phyloP scores from a whole-genome alignment of 2,113 vertebrate species.

The Psilopsiagon aurifrons region DNA sequence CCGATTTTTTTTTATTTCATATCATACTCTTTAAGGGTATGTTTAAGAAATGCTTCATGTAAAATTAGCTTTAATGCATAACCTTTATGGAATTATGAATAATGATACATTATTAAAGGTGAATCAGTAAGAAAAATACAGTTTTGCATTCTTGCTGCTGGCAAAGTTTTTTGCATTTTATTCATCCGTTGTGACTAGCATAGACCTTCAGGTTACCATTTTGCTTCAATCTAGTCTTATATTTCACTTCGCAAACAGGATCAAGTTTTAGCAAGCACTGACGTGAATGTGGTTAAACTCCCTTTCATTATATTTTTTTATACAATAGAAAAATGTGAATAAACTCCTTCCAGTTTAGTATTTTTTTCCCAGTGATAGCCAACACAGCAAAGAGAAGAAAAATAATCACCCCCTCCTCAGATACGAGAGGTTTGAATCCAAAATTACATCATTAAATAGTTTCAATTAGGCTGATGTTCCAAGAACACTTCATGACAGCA shows the following conservation, averaged over 20 bases:
- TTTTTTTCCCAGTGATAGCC: not conserved
- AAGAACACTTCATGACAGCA: not conserved
- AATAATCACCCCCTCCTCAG: not conserved
- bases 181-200: not conserved
- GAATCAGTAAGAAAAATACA: not conserved
- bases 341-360: not conserved
- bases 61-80: not conserved
- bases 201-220: conserved; percentile 2
- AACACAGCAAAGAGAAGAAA: not conserved
- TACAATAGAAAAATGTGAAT: not conserved
- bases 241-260: not conserved
- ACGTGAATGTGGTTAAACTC: not conserved
- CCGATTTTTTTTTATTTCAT: not conserved
- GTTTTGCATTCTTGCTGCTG: not conserved
- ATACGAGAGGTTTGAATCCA: not conserved
- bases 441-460: not conserved
- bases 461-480: not conserved
- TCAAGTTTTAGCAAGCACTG: conserved; percentile 37
- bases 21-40: not conserved
- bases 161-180: conserved; percentile 16
- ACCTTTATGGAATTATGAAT: not conserved
- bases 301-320: not conserved
- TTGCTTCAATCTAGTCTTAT: not conserved
- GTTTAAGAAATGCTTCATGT: not conserved
- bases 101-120: conserved; percentile 11